phyloP scores from a whole-genome alignment of 2,888 invertebrate genomes.

The Deilephila porcellus region DNA sequence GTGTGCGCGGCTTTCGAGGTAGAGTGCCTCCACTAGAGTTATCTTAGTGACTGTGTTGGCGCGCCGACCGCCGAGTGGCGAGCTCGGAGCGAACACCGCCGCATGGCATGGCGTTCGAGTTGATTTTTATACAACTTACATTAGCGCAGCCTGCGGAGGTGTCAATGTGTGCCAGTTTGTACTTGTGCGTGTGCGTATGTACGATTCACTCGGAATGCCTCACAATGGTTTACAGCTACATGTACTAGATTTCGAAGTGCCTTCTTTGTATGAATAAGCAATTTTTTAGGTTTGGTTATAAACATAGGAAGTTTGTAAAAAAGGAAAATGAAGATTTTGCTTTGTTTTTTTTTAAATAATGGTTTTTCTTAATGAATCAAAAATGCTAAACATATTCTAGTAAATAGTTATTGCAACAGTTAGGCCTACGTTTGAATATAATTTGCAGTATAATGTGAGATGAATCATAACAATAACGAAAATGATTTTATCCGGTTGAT shows the following conservation, averaged over 20 bases:
- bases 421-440: too few relatives aligned
- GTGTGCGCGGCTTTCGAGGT: conserved; percentile 59
- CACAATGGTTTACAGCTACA: conserved; percentile 18
- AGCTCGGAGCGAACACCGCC: neutral
- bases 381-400: too few relatives aligned
- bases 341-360: too few relatives aligned
- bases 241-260: neutral
- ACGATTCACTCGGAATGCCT: neutral
- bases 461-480: too few relatives aligned
- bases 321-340: too few relatives aligned
- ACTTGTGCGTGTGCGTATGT: conserved; percentile 14
- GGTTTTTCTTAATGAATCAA: too few relatives aligned
- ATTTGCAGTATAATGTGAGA: too few relatives aligned
- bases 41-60: conserved; percentile 13
- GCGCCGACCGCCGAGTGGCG: conserved; percentile 12
- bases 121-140: conserved; percentile 9
- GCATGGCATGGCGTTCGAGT: neutral
- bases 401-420: too few relatives aligned
- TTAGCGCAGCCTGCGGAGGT: conserved; percentile 16
- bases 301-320: too few relatives aligned
- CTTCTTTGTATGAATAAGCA: neutral
- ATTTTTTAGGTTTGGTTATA: neutral
- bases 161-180: neutral
- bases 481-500: too few relatives aligned
- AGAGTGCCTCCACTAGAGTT: conserved; percentile 34